Conservation (phyloP, 2,113 vertebrate species). For the Scomber japonicus region DNA sequence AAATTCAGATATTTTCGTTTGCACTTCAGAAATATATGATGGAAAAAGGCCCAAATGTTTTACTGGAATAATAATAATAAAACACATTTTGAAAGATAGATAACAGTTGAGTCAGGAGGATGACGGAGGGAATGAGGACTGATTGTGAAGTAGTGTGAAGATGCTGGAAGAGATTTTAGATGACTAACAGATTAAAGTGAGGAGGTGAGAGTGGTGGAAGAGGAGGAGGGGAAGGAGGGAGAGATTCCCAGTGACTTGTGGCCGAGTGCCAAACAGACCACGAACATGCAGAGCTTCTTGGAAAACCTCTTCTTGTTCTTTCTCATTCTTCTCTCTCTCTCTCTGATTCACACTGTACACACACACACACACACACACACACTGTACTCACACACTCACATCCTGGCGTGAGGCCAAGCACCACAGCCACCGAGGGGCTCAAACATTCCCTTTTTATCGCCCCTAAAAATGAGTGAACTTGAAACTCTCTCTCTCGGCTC, state of each 20-base stretch:
- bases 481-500: conserved; percentile 15
- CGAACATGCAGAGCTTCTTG: conserved; percentile 41
- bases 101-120: background rate
- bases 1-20: no score
- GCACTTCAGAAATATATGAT: no score
- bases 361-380: conserved; percentile 27
- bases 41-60: no score
- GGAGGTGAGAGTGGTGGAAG: background rate
- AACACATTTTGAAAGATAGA: background rate
- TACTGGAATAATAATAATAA: no score
- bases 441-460: conserved; percentile 64
- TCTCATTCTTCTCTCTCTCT: background rate
- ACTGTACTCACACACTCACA: conserved; percentile 19
- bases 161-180: conserved; percentile 14
- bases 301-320: conserved; percentile 33
- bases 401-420: conserved; percentile 60
- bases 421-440: conserved; percentile 51
- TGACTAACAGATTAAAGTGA: conserved; percentile 47
- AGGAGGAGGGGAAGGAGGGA: conserved; percentile 7
- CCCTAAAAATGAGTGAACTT: conserved; percentile 15
- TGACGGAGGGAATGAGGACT: conserved; percentile 1
- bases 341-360: conserved; percentile 6
- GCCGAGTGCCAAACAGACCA: conserved; percentile 51
- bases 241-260: conserved; percentile 60
- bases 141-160: background rate